Conservation (phyloP, 23 tunicate genomes). For the Halocynthia aurantium region DNA sequence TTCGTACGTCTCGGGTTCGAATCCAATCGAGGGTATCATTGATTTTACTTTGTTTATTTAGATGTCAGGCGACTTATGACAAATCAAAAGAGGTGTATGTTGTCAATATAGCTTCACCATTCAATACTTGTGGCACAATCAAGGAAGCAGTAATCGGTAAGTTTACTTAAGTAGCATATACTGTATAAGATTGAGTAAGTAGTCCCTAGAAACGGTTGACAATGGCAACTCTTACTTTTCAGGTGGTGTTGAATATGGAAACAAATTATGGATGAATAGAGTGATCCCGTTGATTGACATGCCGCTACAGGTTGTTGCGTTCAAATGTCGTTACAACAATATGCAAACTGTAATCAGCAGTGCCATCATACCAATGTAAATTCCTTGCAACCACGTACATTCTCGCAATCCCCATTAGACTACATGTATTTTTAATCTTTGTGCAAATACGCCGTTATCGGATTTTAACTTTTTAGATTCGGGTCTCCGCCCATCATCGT, state of each 20-base stretch:
- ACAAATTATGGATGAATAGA: constrained; percentile 6
- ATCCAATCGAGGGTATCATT: background rate
- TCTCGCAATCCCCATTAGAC: too few species aligned
- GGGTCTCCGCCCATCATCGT: background rate
- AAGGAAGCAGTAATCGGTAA: background rate
- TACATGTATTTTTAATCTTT: too few species aligned
- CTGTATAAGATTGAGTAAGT: background rate
- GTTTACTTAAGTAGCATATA: too few species aligned
- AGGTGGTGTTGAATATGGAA: background rate
- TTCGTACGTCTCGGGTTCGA: background rate
- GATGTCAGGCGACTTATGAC: background rate
- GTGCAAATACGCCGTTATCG: too few species aligned
- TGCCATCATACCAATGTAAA: background rate
- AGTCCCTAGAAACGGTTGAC: background rate
- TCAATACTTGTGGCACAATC: background rate
- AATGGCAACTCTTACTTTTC: background rate
- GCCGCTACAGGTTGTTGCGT: background rate
- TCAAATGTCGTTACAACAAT: background rate
- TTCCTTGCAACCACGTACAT: background rate
- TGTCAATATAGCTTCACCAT: background rate
- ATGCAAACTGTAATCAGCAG: background rate
- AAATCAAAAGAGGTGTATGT: background rate
- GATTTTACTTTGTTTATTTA: background rate
- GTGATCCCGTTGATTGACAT: background rate
- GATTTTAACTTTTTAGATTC: too few species aligned